phyloP scores from a whole-genome alignment of 2,797 vertebrate species.

The Parauchenoglanis punctatus region DNA sequence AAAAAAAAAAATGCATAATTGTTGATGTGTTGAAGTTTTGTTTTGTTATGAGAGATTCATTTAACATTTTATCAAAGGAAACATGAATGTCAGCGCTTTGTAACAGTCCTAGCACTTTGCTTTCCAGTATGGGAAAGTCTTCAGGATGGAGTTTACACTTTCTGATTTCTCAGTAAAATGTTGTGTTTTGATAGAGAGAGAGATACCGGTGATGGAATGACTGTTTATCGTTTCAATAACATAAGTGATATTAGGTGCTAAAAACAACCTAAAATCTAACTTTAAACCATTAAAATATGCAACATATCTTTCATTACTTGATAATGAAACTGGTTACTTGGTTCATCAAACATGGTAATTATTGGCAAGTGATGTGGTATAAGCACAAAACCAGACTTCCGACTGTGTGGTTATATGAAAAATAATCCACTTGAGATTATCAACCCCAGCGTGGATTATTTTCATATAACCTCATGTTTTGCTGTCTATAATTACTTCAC shows the following conservation, averaged over 20 bases:
- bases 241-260: background rate
- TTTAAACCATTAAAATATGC: background rate
- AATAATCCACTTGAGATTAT: background rate
- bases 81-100: background rate
- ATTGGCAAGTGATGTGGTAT: background rate
- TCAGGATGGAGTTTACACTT: background rate
- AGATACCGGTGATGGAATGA: too few species aligned
- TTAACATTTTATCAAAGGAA: background rate
- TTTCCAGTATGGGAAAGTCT: background rate
- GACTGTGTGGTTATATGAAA: background rate
- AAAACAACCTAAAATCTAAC: background rate
- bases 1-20: background rate
- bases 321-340: too few species aligned
- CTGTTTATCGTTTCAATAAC: background rate
- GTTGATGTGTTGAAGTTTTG: background rate
- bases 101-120: background rate
- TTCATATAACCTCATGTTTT: background rate
- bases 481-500: background rate
- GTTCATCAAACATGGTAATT: background rate
- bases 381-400: background rate
- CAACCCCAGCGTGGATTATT: background rate
- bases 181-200: background rate
- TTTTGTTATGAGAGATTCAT: background rate
- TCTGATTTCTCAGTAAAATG: background rate
- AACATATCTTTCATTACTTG: background rate